Base-by-base conservation (phyloP, 2,888 invertebrate species). In the Mythimna loreyi region DNA sequence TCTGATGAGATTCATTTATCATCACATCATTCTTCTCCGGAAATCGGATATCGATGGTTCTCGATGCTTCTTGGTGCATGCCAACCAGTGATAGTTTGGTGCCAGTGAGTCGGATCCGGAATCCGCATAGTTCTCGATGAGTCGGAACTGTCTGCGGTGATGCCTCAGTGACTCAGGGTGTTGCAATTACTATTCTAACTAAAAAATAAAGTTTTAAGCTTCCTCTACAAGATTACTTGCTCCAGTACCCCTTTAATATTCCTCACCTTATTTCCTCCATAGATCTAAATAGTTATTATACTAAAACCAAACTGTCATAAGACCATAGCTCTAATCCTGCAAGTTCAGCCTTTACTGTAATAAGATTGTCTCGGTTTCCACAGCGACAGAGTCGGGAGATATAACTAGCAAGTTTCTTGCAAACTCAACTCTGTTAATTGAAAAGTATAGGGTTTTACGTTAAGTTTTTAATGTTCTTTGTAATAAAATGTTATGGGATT, bases 281-380 rank as follows among this genome's bases (percentile, higher is more conserved):
- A 69, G 50, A 71, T 77, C 36, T 59, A 9, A 59, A 71, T 33
- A 50, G 30, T 25, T 56, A 50, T 77, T 56, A 69, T 69, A 69
- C 71, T 75, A 75, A 75, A 72, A 75, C 61, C 52, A 28, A 67
- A 78, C 62, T 67, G 50, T 50, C 58, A 45, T 52, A 75, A 45
- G 43, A 53, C 57, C 33, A 8, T 8, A n/a, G 23, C 19, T 58
- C 21, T 62, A 73, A 73, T 73, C 67, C 62, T 33, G 62, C 47
- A 76, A 73, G 33, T 78, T 67, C 21, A 78, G 50, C 6, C 57
- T 75, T 65, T 23, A 36, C 16, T 21, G 3, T 59, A 63, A 76
- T 59, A 23, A 59, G 73, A 73, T 76, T 78, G 53, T 49, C 47
- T 33, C 13, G 47, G 63, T 63, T 74, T 70, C n/a, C 30, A 25